phyloP scores from a whole-genome alignment of 1,140 invertebrate genomes.

The Achroia grisella region DNA sequence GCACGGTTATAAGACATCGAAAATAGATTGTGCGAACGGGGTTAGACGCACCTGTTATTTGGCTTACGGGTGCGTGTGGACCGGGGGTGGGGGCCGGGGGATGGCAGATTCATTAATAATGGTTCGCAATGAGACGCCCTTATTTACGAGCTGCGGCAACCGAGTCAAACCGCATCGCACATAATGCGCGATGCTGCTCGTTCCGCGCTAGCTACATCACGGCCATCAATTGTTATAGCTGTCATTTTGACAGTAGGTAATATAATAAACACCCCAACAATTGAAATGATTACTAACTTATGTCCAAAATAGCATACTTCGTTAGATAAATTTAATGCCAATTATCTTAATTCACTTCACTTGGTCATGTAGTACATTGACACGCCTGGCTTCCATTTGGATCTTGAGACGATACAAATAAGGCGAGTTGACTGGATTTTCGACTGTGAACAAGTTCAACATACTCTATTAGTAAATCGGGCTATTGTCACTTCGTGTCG shows the following conservation, averaged over 20 bases:
- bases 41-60: constrained; percentile 73
- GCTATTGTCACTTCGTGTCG: constrained; percentile 30
- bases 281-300: not conserved
- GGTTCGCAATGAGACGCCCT: constrained; percentile 65
- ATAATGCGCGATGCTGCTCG: constrained; percentile 31
- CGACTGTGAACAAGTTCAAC: constrained; percentile 28
- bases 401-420: constrained; percentile 20
- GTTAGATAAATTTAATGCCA: constrained; percentile 9
- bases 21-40: constrained; percentile 72
- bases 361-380: constrained; percentile 21
- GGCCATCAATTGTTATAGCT: not conserved
- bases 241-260: not conserved
- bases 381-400: constrained; percentile 20
- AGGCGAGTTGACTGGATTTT: constrained; percentile 22
- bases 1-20: constrained; percentile 67
- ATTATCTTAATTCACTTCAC: constrained; percentile 38
- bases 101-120: constrained; percentile 69
- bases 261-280: too few relatives aligned
- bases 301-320: too few relatives aligned
- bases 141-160: constrained; percentile 65
- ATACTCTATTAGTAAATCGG: constrained; percentile 30
- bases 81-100: constrained; percentile 33
- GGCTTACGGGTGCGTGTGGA: constrained; percentile 49
- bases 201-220: constrained; percentile 9
- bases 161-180: constrained; percentile 45